These are phyloP conservation scores for Caenorhabditis brenneri DNA, from an alignment of 1,140 invertebrate genomes.

Conservation along the genomic window DNA sequence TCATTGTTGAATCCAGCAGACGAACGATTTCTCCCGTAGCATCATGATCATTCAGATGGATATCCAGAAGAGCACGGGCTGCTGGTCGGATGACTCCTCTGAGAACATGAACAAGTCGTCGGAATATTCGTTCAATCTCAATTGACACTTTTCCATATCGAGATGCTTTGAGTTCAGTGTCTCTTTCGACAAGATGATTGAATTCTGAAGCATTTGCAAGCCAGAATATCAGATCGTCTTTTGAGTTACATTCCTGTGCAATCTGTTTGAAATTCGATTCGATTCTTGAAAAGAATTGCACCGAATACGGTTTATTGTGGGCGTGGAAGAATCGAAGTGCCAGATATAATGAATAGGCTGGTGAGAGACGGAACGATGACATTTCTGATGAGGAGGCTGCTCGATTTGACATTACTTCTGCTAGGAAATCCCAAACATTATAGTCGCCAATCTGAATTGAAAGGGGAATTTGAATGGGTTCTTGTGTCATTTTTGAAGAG, in stretches of 20 bases:
- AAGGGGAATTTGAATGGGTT: constrained; percentile 12
- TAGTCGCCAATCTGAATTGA: constrained; percentile 48
- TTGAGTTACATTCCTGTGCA: constrained; percentile 44
- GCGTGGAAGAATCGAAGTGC: constrained; percentile 61
- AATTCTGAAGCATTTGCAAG: constrained; percentile 64
- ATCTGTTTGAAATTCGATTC: constrained; percentile 40
- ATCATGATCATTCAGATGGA: constrained; percentile 43
- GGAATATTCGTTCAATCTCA: constrained; percentile 51
- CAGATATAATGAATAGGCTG: constrained; percentile 67
- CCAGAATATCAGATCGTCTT: constrained; percentile 62
- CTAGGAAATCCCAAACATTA: constrained; percentile 51
- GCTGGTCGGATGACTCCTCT: constrained; percentile 33
- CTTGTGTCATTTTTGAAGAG: background rate
- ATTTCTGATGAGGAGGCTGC: constrained; percentile 11
- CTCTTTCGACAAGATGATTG: constrained; percentile 61
- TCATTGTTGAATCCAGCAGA: constrained; percentile 81
- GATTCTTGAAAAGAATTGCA: constrained; percentile 50
- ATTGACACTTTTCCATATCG: constrained; percentile 41
- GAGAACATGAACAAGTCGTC: constrained; percentile 8
- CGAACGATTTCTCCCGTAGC: constrained; percentile 52
- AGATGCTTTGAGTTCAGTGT: constrained; percentile 46
- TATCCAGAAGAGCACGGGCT: constrained; percentile 27
- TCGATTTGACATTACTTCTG: constrained; percentile 31
- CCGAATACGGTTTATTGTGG: constrained; percentile 43
- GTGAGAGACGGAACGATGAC: constrained; percentile 57